A percentile compares a stretch with the other conserved stretches of the same genome.
phyloP scores from a whole-genome alignment of 2,888 invertebrate species.

The Sphaerophoria taeniata region DNA sequence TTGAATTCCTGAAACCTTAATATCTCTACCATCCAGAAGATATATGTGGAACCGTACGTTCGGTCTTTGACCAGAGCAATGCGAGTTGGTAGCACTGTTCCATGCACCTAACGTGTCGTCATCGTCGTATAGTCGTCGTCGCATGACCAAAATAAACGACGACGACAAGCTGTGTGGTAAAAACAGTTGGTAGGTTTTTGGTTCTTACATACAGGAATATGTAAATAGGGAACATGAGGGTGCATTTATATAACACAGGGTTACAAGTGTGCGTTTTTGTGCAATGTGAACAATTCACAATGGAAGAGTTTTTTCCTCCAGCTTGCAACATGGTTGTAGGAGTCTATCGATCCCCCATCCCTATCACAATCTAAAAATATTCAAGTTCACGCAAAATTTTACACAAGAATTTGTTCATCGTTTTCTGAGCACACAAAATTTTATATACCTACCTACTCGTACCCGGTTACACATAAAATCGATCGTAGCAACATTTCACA shows the following conservation, averaged over 20 bases:
- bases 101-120: background rate
- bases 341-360: background rate
- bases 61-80: conserved; percentile 61
- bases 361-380: conserved; percentile 29
- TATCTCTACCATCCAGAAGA: conserved; percentile 21
- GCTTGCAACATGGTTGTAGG: background rate
- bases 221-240: background rate
- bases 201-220: background rate
- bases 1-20: conserved; percentile 57
- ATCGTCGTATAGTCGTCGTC: background rate
- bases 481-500: conserved; percentile 35
- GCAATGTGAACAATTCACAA: conserved; percentile 69
- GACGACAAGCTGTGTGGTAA: conserved; percentile 29
- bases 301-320: conserved; percentile 33
- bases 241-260: background rate
- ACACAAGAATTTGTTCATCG: conserved; percentile 25
- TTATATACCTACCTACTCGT: background rate
- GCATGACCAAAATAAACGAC: conserved; percentile 1
- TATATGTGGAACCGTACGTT: conserved; percentile 21
- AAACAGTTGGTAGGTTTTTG: conserved; percentile 28
- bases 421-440: conserved; percentile 43
- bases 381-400: conserved; percentile 73
- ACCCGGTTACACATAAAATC: conserved; percentile 51
- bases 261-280: conserved; percentile 28
- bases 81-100: conserved; percentile 50